Evolutionary conservation across 2,888 invertebrate species (phyloP), one percentile per base, ranked within the genome.

Genomic region (Drosophila dives): DNA sequence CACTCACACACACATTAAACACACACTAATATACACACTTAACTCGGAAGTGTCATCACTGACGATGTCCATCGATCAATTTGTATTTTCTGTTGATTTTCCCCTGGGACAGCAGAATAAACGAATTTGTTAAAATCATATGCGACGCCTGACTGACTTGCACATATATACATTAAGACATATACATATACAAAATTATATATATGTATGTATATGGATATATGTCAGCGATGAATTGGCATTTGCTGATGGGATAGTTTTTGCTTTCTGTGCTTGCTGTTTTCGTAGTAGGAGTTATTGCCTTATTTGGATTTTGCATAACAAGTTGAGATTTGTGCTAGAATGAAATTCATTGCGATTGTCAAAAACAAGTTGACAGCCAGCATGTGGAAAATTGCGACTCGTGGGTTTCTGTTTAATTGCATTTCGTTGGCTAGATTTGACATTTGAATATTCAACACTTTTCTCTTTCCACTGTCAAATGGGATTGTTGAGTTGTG

Each of bases 51-150:
- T 45, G 69, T 64, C 73, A 54, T 50, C 61, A 55, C 54, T 48
- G 56, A 23, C 60, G 45, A 51, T 26, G 49, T 36, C 69, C 53
- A 64, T 70, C 48, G 49, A 59, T 61, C 58, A 55, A 51, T 58
- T 60, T 64, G 48, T 51, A 29, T 51, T 72, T 75, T 64, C 49
- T 51, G 60, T 38, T 68, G 55, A 56, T 36, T 38, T 40, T 58
- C 54, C 53, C 64, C 53, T 17, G 29, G 58, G 55, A 50, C 40
- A 49, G 7, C 36, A 55, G 36, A 63, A 73, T 77, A 77, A 77
- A 72, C 75, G 76, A 65, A 70, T 79, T 72, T 77, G 67, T 65
- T 71, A 65, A 68, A 79, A 72, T 79, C 77, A 77, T 77, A 69
- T 75, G 81, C 70, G 73, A 77, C 64, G 77, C 68, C 68, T 64